phyloP scores from a whole-genome alignment of 30 jellyfish, hydroid and myxozoan genomes.

The Clytia hemisphaerica region DNA sequence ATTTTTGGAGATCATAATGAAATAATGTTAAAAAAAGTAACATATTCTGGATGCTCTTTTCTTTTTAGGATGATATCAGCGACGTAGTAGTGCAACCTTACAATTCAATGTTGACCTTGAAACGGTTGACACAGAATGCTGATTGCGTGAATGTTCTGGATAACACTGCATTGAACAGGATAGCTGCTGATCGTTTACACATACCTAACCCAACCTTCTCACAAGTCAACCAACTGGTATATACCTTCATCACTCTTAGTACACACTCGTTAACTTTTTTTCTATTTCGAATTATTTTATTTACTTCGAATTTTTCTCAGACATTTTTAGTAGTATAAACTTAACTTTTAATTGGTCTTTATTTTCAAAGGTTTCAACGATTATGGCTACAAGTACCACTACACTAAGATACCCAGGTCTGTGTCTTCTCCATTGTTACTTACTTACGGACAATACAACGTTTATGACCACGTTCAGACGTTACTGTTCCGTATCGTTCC shows the following conservation, averaged over 20 bases:
- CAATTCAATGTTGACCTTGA: slow-evolving; percentile 81
- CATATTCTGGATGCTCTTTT: background rate
- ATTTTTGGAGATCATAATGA: background rate
- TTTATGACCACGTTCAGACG: too few relatives aligned
- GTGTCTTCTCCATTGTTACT: background rate
- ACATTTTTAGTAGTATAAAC: too few relatives aligned
- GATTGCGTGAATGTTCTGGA: slow-evolving; percentile 96
- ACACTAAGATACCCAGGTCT: slow-evolving; percentile 96
- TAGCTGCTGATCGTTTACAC: slow-evolving; percentile 93
- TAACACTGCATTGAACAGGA: slow-evolving; percentile 89
- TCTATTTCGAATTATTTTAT: background rate
- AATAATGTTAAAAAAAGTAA: background rate
- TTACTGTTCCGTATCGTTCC: too few relatives aligned
- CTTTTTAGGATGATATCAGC: slow-evolving; percentile 83
- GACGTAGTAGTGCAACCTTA: slow-evolving; percentile 99
- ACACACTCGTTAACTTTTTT: background rate
- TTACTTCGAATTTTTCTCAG: background rate
- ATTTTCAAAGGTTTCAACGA: slow-evolving; percentile 99
- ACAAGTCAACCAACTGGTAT: slow-evolving; percentile 89
- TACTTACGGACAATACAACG: too few relatives aligned
- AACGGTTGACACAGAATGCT: slow-evolving; percentile 91
- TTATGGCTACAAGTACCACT: slow-evolving; percentile 98
- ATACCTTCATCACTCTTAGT: slow-evolving; percentile 3
- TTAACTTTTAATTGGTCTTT: too few relatives aligned
- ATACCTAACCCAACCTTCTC: slow-evolving; percentile 91